Evolutionary conservation across 2,113 vertebrate genomes (phyloP).

Genomic region (Brachypteracias leptosomus): DNA sequence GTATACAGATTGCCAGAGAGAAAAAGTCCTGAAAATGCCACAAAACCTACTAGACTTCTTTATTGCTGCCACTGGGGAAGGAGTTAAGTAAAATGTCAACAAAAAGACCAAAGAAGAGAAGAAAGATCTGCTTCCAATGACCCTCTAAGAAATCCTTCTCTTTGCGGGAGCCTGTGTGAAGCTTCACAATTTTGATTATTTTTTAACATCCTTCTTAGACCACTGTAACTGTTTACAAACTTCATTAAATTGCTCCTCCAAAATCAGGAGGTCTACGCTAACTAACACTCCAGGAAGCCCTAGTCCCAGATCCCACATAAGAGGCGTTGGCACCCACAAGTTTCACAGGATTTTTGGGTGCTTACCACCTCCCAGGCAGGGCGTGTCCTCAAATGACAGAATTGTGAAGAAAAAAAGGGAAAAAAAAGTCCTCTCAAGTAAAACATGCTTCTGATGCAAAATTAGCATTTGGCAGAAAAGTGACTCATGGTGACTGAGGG

Average conservation of each 20-base stretch:
- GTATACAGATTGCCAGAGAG: not conserved
- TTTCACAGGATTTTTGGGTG: slow-evolving; percentile 20
- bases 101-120: not conserved
- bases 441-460: slow-evolving; percentile 48
- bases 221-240: not conserved
- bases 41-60: not conserved
- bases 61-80: not conserved
- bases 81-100: not conserved
- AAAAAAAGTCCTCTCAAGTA: not conserved
- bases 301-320: not conserved
- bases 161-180: not conserved
- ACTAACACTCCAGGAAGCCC: not conserved
- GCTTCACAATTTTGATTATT: not conserved
- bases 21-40: not conserved
- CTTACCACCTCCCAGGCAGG: not conserved
- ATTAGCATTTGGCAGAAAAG: slow-evolving; percentile 41
- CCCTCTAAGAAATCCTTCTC: not conserved
- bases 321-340: not conserved
- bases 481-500: slow-evolving; percentile 54
- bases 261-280: not conserved
- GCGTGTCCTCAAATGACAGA: slow-evolving; percentile 15
- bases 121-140: not conserved
- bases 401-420: not conserved
- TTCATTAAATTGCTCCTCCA: not conserved
- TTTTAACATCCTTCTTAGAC: not conserved